Conservation (phyloP, 2,113 vertebrate genomes). For the Alethe diademata region DNA sequence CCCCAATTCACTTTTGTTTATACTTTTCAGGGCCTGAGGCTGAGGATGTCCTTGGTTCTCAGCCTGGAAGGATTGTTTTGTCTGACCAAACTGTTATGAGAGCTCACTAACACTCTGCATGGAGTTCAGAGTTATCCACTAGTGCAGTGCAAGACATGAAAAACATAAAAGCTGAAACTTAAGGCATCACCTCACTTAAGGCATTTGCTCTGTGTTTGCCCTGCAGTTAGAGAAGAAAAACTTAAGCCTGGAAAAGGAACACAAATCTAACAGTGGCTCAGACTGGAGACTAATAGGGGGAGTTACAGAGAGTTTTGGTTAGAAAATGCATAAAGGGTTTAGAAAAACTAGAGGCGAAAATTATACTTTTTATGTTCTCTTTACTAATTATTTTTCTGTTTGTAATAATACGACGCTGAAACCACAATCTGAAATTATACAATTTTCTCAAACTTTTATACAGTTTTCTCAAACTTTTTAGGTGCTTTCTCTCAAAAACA, state of each 20-base stretch:
- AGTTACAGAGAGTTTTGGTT: neutral
- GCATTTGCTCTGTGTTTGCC: neutral
- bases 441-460: neutral
- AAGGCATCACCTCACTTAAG: neutral
- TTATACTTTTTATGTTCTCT: too few relatives aligned
- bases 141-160: neutral
- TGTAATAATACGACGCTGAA: neutral
- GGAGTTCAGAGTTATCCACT: neutral
- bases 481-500: neutral
- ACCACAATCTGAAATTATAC: neutral
- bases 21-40: neutral
- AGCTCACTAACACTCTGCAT: neutral
- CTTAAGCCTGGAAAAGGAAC: neutral
- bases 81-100: neutral
- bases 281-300: neutral
- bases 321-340: neutral
- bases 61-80: neutral
- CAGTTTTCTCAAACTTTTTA: neutral
- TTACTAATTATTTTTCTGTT: neutral
- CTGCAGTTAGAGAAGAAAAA: neutral
- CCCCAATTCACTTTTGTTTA: neutral
- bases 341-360: neutral
- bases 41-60: neutral
- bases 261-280: neutral
- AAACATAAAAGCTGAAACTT: neutral